Evolutionary conservation across 2,797 vertebrate genomes (phyloP).

Genomic region (Sebastes hopkinsi): DNA sequence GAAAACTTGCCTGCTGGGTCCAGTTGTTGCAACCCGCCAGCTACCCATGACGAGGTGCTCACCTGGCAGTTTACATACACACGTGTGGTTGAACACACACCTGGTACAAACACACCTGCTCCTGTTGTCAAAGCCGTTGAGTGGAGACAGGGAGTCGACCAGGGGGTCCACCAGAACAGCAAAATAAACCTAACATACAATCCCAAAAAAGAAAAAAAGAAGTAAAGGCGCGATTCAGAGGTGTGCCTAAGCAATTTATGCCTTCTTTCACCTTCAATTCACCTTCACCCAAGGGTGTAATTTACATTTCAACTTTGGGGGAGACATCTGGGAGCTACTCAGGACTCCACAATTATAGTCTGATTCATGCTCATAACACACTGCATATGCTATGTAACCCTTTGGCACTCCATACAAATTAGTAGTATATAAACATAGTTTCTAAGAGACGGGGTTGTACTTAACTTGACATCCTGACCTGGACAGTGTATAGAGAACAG

Average conservation of each 20-base stretch:
- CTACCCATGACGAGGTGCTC: neutral
- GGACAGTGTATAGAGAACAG: conserved; percentile 31
- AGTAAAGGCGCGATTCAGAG: conserved; percentile 12
- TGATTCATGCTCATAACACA: conserved; percentile 58
- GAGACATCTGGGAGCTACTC: conserved; percentile 59
- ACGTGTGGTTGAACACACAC: neutral
- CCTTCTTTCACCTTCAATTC: conserved; percentile 59
- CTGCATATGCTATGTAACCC: conserved; percentile 39
- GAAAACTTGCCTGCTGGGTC: conserved; percentile 7
- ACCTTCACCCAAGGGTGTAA: conserved; percentile 63
- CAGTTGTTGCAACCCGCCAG: neutral
- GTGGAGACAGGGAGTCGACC: conserved; percentile 3
- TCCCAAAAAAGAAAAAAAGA: neutral
- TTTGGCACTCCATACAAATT: conserved; percentile 62
- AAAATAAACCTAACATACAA: conserved; percentile 23
- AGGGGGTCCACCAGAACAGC: conserved; percentile 3
- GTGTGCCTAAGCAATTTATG: conserved; percentile 34
- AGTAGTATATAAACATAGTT: conserved; percentile 59
- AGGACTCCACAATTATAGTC: conserved; percentile 52
- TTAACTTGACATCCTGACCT: conserved; percentile 43
- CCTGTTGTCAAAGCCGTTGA: conserved; percentile 1
- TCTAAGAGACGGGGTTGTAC: conserved; percentile 50
- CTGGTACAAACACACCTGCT: conserved; percentile 34
- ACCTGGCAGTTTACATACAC: conserved; percentile 6
- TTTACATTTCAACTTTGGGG: conserved; percentile 64